Evolutionary conservation across 2,797 vertebrate genomes (phyloP), one percentile per base, ranked within the genome.

Genomic region (Pelodytes ibericus): DNA sequence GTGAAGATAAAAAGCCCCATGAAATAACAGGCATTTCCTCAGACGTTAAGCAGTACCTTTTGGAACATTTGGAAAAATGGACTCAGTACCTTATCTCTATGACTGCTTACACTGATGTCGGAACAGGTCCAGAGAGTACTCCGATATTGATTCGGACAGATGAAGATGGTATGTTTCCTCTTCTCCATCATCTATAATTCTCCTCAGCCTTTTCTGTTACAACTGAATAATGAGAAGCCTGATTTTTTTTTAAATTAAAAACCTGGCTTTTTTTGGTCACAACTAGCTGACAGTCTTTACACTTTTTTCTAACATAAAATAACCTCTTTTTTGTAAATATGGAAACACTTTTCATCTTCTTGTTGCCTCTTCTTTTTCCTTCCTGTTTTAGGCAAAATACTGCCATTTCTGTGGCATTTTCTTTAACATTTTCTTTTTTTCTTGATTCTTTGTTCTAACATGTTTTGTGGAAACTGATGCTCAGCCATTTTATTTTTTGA

Each of bases 1-100:
- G 95, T 76, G 97, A 98, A 88, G 97, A 97, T 83, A 88, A 90
- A 30, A 87, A 93, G 16, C 74, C 89, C 78, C 92, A 75, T 29
- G 92, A 95, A 85, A 90, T 96, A 90, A 84, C 88, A 84, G 90
- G 88, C 90, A 95, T 99, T 84, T 90, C 94, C 63, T 89, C 96
- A 62, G 95, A 98, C 88, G 95, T 83, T 89, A 91, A 90, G 58
- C 91, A 93, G 65, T 96, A 95, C 90, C 94, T 96, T 94, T 95
- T 99, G 96, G 96, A 98, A 92, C 94, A 96, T 83, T 93, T 99
- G 95, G 96, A 99, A 91, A 99, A 99, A 95, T 99, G 97, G 97
- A 99, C 96, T 88, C 95, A 98, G 80, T 99, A 99, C 90, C 92
- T 89, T 22, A 94, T 99, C 88, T 95, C 94, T 69, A 95, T 99